Evolutionary conservation across 2,888 invertebrate species (phyloP).

Genomic region (Luperina nickerlii): DNA sequence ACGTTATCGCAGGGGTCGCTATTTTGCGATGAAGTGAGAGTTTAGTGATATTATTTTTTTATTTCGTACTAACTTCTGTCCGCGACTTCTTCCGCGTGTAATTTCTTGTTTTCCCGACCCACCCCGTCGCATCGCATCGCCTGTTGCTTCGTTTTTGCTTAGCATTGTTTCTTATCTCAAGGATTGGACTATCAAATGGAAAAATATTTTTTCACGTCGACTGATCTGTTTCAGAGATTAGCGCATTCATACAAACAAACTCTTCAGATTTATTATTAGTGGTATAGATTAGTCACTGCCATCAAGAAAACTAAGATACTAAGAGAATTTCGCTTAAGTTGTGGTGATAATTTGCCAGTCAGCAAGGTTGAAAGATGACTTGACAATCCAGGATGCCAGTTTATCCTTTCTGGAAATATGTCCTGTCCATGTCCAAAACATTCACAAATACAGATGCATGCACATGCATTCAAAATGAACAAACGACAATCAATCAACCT

Average conservation of each 20-base stretch:
- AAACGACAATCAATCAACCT: slow-evolving; percentile 51
- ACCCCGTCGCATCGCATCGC: neutral
- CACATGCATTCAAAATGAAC: slow-evolving; percentile 27
- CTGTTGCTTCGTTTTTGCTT: neutral
- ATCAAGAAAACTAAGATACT: neutral
- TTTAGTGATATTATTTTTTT: neutral
- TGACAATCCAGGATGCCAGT: neutral
- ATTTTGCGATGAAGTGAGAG: slow-evolving; percentile 4
- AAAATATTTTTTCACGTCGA: neutral
- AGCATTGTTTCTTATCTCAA: neutral
- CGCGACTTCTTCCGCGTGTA: too few relatives aligned
- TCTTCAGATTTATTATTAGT: neutral
- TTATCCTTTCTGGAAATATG: neutral
- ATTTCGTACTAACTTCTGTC: neutral
- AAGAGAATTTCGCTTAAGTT: neutral
- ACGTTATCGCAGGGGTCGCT: neutral
- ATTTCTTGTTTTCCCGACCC: too few relatives aligned
- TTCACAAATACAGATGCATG: neutral
- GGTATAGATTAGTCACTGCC: neutral
- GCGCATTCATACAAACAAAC: neutral
- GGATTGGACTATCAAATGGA: neutral
- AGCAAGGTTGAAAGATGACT: neutral
- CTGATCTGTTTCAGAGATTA: neutral
- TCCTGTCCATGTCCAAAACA: neutral
- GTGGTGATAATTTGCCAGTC: neutral